Evolutionary conservation across 1,140 invertebrate species (phyloP), one percentile per base, ranked within the genome.

Genomic region (Acarapis woodi): DNA sequence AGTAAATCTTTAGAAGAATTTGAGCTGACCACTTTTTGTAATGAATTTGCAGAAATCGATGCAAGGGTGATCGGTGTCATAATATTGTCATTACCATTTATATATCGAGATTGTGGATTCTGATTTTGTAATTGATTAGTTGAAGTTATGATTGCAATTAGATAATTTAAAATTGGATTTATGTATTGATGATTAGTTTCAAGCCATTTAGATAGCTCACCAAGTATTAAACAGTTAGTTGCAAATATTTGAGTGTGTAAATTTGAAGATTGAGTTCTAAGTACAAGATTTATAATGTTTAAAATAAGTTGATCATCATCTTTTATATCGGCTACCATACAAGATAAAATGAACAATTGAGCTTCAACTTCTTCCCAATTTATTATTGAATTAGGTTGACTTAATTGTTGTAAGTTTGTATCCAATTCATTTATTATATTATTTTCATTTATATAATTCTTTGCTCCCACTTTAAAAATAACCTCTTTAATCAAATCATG

Each of bases 401-500:
- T 14, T 20, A 37, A 18, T 15, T 26, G 20, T 10, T 2, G 6
- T 4, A 40, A 35, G 8, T n/a, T n/a, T 3, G 20, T 34, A 9
- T 38, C 29, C 15, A 44, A 21, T 18, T 14, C 39, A 3, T 31
- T 22, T 4, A 44, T 15, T 4, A 44, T 28, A 32, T 44, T 37
- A n/a, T 32, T 42, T 6, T 37, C 15, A 4, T 12, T 19, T 18
- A 44, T 24, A 43, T 33, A 44, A 36, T 39, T 33, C 4, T 15
- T 19, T 15, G 31, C 37, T 35, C 85, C 82, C 37, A 93, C 74
- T 40, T 96, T 80, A 53, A 93, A 94, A n/a, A 88, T 74, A 20
- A 94, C 76, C 58, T 97, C 88, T 55, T 87, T 87, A 32, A 94
- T 79, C 31, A 94, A 58, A 50, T 94, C 87, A 5, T 71, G 73